A percentile compares a stretch with the other conserved stretches of the same genome.
Evolutionary conservation across 2,888 invertebrate genomes (phyloP).

Genomic region (Eilema caniola): DNA sequence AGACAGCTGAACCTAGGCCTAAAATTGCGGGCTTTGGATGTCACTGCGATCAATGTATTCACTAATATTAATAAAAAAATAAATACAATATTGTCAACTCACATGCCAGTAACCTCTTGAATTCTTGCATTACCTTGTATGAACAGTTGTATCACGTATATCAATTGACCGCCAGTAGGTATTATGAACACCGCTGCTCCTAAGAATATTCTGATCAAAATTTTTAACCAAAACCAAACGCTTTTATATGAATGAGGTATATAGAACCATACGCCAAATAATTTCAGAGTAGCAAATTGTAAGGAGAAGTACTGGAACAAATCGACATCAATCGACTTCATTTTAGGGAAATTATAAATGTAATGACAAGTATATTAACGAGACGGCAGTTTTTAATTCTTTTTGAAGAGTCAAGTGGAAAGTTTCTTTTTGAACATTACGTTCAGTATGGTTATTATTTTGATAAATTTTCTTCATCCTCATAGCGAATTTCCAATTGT

Average conservation of each 20-base stretch:
- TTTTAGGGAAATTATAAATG: conserved; percentile 45
- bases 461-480: not conserved
- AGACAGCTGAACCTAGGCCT: not conserved
- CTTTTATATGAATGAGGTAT: conserved; percentile 58
- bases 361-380: conserved; percentile 41
- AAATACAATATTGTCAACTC: conserved; percentile 42
- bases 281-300: conserved; percentile 59
- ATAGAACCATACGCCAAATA: conserved; percentile 62
- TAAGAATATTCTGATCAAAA: conserved; percentile 50
- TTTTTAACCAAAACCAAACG: conserved; percentile 55
- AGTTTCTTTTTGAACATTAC: not conserved
- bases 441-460: conserved; percentile 31
- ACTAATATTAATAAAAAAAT: not conserved
- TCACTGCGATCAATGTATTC: not conserved
- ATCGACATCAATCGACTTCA: conserved; percentile 54
- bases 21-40: not conserved
- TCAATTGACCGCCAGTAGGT: conserved; percentile 58
- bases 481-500: not conserved
- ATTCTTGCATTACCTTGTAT: conserved; percentile 59
- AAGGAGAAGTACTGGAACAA: conserved; percentile 58
- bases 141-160: conserved; percentile 58
- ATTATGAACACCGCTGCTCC: conserved; percentile 55
- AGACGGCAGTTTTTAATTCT: conserved; percentile 18
- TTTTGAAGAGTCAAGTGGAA: conserved; percentile 23
- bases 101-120: conserved; percentile 65